phyloP scores from a whole-genome alignment of 2,888 invertebrate genomes.

The Cancer borealis region DNA sequence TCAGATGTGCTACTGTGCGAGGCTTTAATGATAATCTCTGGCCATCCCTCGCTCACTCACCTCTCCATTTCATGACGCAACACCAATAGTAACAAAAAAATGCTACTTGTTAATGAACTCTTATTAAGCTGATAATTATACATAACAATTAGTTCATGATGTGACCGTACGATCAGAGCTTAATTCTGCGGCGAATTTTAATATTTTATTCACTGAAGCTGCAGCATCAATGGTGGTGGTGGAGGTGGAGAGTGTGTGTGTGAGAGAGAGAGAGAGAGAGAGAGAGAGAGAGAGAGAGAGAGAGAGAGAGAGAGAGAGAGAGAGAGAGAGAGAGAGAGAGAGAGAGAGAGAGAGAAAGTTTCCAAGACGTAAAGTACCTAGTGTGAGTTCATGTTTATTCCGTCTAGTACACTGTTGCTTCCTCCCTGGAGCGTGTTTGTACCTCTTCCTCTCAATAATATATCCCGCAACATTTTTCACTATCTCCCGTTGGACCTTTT shows the following conservation, averaged over 20 bases:
- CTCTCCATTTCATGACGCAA: not conserved
- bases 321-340: too few relatives aligned
- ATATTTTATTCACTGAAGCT: not conserved
- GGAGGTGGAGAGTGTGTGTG: not conserved
- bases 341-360: too few relatives aligned
- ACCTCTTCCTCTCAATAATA: not conserved
- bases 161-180: constrained; percentile 14
- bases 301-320: too few relatives aligned
- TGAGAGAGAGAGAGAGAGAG: too few relatives aligned
- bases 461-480: not conserved
- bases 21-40: not conserved
- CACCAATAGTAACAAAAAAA: not conserved
- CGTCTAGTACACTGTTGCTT: not conserved
- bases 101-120: not conserved
- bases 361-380: too few relatives aligned
- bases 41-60: not conserved
- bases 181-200: not conserved
- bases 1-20: not conserved
- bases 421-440: not conserved
- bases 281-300: too few relatives aligned
- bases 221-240: not conserved
- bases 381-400: too few relatives aligned
- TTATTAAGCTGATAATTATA: constrained; percentile 16
- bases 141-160: not conserved
- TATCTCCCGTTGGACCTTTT: not conserved